Evolutionary conservation across 2,113 vertebrate genomes (phyloP).

Genomic region (Oryzias celebensis): DNA sequence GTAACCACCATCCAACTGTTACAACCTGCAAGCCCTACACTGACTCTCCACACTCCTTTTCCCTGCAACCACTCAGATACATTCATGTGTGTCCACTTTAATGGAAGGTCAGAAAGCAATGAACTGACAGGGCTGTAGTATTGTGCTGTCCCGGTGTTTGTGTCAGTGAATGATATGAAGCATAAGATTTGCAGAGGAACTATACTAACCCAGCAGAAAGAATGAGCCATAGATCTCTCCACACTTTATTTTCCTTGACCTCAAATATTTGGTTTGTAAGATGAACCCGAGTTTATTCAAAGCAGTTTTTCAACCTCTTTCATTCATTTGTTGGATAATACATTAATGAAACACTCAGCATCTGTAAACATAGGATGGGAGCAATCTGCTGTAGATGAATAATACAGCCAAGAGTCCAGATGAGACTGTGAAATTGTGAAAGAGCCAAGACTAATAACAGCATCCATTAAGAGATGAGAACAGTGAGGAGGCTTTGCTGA

Average conservation of each 20-base stretch:
- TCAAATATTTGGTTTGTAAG: slow-evolving; percentile 76
- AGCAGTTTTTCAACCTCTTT: slow-evolving; percentile 60
- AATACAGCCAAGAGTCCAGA: slow-evolving; percentile 64
- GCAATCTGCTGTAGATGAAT: slow-evolving; percentile 64
- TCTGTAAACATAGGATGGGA: slow-evolving; percentile 63
- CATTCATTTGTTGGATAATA: slow-evolving; percentile 62
- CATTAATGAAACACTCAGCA: slow-evolving; percentile 65
- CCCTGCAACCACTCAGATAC: slow-evolving; percentile 56
- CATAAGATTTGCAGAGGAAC: slow-evolving; percentile 59
- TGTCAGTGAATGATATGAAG: slow-evolving; percentile 59
- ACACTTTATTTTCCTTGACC: slow-evolving; percentile 63
- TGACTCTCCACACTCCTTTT: slow-evolving; percentile 47
- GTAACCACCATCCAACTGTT: slow-evolving; percentile 36
- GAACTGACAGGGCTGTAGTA: slow-evolving; percentile 58
- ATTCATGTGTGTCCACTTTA: slow-evolving; percentile 72
- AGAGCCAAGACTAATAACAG: slow-evolving; percentile 70
- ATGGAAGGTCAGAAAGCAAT: slow-evolving; percentile 58
- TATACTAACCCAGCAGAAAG: slow-evolving; percentile 32
- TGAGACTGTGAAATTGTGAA: slow-evolving; percentile 65
- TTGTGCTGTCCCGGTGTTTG: slow-evolving; percentile 42
- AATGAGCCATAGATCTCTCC: slow-evolving; percentile 58
- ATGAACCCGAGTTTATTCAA: slow-evolving; percentile 67
- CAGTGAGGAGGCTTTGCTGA: slow-evolving; percentile 40
- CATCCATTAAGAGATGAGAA: slow-evolving; percentile 69
- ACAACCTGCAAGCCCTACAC: slow-evolving; percentile 49